Percentiles rank a stretch among this genome's conserved stretches.
Evolutionary conservation across 2,797 vertebrate species (phyloP).

Genomic region (Pagetopsis macropterus): DNA sequence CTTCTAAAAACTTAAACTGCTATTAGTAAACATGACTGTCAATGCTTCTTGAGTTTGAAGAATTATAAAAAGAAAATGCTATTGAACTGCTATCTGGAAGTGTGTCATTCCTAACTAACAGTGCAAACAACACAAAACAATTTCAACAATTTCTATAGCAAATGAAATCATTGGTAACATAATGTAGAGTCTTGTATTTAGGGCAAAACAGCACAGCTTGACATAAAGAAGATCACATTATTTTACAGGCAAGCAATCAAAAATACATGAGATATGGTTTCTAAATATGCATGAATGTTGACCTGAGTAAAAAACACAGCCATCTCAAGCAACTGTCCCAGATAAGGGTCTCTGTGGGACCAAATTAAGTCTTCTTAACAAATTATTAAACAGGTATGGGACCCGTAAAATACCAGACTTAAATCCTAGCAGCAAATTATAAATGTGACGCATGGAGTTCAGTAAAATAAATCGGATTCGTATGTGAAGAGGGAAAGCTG

Average conservation of each 20-base stretch:
- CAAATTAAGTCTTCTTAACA: neutral
- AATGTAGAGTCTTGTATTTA: neutral
- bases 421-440: neutral
- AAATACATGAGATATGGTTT: neutral
- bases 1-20: no score
- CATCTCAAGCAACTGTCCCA: neutral
- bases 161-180: neutral
- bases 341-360: neutral
- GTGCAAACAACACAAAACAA: no score
- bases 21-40: no score
- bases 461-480: neutral
- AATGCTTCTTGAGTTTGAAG: neutral
- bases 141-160: neutral
- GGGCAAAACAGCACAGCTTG: neutral
- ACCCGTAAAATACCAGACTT: neutral
- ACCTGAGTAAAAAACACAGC: no score
- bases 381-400: neutral
- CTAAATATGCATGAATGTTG: neutral
- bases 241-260: neutral
- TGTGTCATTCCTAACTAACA: no score
- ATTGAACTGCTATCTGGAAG: no score
- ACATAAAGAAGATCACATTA: neutral
- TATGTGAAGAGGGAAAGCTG: neutral
- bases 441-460: neutral
- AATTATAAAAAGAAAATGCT: no score